These are phyloP conservation scores for Urechis unicinctus DNA, from an alignment of 2,888 invertebrate species.

Conservation along the genomic window DNA sequence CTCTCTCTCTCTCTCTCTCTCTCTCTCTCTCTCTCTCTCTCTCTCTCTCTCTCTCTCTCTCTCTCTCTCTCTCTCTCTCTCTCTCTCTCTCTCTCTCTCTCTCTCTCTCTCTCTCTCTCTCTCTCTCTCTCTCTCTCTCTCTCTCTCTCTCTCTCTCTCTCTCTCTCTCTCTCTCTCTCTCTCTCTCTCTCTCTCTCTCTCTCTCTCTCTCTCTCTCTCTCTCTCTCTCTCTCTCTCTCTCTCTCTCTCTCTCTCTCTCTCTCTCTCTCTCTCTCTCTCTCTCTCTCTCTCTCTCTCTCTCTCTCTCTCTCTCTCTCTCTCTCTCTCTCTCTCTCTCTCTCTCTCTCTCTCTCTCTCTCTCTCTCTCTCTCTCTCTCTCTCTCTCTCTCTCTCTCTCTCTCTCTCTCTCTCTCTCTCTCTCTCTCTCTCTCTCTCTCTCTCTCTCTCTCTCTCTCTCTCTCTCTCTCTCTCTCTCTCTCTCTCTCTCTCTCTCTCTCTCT, in stretches of 20 bases:
- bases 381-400: not conserved
- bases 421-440: conserved; percentile 4
- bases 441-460: conserved; percentile 5
- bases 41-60: conserved; percentile 9
- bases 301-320: not conserved
- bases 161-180: not conserved
- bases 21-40: conserved; percentile 5
- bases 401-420: not conserved
- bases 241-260: conserved; percentile 2
- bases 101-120: conserved; percentile 5
- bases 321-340: conserved; percentile 1
- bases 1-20: conserved; percentile 3
- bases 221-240: conserved; percentile 2
- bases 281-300: conserved; percentile 4
- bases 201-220: conserved; percentile 1
- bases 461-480: conserved; percentile 4
- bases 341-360: not conserved
- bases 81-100: conserved; percentile 6
- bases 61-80: conserved; percentile 7
- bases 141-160: conserved; percentile 8
- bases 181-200: conserved; percentile 1
- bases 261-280: conserved; percentile 6
- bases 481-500: not conserved
- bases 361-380: not conserved
- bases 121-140: conserved; percentile 7